Base-by-base conservation (phyloP, 2,797 vertebrate genomes). In the Moxostoma hubbsi region DNA sequence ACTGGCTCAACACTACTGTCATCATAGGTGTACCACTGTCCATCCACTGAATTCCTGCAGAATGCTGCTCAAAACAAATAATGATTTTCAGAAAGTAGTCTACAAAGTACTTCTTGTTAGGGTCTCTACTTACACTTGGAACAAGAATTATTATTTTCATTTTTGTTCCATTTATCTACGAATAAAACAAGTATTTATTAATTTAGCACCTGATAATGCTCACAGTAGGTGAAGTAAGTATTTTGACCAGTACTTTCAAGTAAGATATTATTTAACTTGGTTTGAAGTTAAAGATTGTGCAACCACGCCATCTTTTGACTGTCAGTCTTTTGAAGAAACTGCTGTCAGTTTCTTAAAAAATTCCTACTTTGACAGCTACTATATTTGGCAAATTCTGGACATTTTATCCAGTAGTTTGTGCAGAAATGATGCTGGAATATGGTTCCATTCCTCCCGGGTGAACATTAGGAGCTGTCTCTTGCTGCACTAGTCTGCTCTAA, bases 21-120 rank as follows among this genome's bases (percentile, higher is more conserved):
- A 0, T 98, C 97, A 0, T 95, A 98, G 82, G 94, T 93, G 90
- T 99, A 99, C 97, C 97, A 98, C 79, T 88, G 95, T 43, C 95
- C 95, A 0, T 98, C 96, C 85, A 99, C 91, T 0, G 96, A 97
- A 76, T 99, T 99, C 87, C 95, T 95, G 77, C 97, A 98, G 86
- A 94, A 98, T 5, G 97, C 97, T 97, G 92, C 13, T 24, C 43
- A 10, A 67, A 7, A 64, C 9, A 70, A 6, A 1, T 51, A 6
- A 1, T 51, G 9, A 43, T 16, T 36, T 5, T 16, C 10, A 49
- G 1, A 68, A 8, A 46, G 24, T 59, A 46, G 3, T 8, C 11
- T 9, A 61, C 1, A 46, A n/a, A 68, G 13, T 59, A 18, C 36
- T 36, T 36, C 36, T 36, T 36, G 36, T 36, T 5, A 36, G 36